Evolutionary conservation across 2,797 vertebrate species (phyloP).

Genomic region (Xenentodon cancila): DNA sequence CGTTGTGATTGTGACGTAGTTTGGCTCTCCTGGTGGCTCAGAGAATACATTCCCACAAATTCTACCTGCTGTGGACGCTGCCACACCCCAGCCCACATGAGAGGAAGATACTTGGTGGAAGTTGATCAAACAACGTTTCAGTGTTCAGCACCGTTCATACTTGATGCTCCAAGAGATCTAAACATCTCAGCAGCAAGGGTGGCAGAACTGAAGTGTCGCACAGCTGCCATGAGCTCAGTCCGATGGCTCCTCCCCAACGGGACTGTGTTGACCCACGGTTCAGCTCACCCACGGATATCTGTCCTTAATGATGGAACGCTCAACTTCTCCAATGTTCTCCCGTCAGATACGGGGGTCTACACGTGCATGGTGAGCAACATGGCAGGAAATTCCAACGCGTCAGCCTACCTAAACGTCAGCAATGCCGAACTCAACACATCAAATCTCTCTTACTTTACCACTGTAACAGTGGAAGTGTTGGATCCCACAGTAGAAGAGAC

Average conservation of each 20-base stretch:
- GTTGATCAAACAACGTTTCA: constrained; percentile 94
- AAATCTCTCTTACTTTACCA: constrained; percentile 97
- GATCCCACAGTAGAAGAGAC: constrained; percentile 90
- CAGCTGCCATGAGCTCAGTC: constrained; percentile 94
- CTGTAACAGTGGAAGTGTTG: constrained; percentile 94
- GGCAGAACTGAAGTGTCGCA: constrained; percentile 93
- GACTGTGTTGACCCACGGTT: constrained; percentile 93
- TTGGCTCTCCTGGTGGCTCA: constrained; percentile 96
- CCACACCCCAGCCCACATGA: constrained; percentile 91
- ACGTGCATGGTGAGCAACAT: constrained; percentile 99
- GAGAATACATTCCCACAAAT: constrained; percentile 97
- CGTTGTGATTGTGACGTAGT: constrained; percentile 95
- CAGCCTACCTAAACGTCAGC: constrained; percentile 96
- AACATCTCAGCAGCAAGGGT: constrained; percentile 96
- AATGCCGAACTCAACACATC: constrained; percentile 97
- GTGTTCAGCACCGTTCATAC: constrained; percentile 95
- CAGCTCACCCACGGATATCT: constrained; percentile 90
- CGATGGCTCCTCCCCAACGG: constrained; percentile 95
- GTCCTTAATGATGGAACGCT: constrained; percentile 95
- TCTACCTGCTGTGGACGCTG: constrained; percentile 98
- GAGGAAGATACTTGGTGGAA: constrained; percentile 93
- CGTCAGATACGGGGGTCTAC: constrained; percentile 92
- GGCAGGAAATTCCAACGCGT: constrained; percentile 96
- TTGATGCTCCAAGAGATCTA: constrained; percentile 92
- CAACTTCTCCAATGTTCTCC: constrained; percentile 93